These are phyloP conservation scores for Blera fallax DNA, from an alignment of 2,888 invertebrate species.

Conservation along the genomic window DNA sequence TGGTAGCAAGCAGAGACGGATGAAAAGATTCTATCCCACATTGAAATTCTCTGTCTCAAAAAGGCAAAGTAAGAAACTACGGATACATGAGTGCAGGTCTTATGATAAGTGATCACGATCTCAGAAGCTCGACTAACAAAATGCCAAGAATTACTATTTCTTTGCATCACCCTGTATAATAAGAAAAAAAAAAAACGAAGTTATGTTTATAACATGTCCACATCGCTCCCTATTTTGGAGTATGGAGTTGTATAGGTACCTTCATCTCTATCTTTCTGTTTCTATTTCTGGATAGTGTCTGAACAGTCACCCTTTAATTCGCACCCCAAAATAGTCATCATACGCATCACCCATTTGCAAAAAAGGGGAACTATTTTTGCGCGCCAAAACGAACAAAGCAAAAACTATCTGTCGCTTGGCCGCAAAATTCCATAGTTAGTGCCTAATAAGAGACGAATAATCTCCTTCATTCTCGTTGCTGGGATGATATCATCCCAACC, in stretches of 20 bases:
- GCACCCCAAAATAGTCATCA: conserved; percentile 61
- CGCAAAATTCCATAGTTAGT: conserved; percentile 54
- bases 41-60: too few species aligned
- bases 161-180: background rate
- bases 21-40: too few species aligned
- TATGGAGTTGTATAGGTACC: background rate
- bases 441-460: conserved; percentile 58
- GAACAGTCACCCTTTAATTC: conserved; percentile 58
- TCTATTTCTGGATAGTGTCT: conserved; percentile 44
- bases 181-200: background rate
- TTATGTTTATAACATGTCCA: conserved; percentile 1
- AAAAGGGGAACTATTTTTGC: conserved; percentile 56
- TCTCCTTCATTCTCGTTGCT: conserved; percentile 30
- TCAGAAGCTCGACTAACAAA: too few species aligned
- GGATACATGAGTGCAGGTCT: too few species aligned
- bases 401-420: conserved; percentile 33
- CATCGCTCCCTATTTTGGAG: background rate
- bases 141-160: background rate
- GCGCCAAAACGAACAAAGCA: conserved; percentile 5
- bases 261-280: background rate
- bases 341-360: conserved; percentile 36
- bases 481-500: conserved; percentile 59
- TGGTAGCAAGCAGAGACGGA: too few species aligned
- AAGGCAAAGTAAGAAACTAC: too few species aligned
- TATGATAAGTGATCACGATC: too few species aligned